Percentiles rank a stretch among this genome's conserved stretches.
phyloP scores from a whole-genome alignment of 2,888 invertebrate genomes.

The Cyclophora punctaria region DNA sequence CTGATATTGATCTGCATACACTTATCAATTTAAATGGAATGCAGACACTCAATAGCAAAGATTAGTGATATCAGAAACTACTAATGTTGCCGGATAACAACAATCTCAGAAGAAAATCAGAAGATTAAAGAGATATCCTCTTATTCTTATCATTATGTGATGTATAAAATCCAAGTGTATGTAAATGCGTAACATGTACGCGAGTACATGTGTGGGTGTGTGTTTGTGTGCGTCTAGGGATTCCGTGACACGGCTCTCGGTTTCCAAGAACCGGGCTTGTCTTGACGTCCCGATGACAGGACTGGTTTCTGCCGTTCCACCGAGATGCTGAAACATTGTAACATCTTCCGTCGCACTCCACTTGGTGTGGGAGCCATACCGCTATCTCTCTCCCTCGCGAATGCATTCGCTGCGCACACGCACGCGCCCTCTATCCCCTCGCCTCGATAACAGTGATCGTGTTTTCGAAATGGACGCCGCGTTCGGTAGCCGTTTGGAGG shows the following conservation, averaged over 20 bases:
- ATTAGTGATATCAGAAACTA: no score
- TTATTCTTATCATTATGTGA: no score
- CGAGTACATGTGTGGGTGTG: constrained; percentile 32
- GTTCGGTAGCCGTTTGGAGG: constrained; percentile 63
- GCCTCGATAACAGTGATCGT: constrained; percentile 62
- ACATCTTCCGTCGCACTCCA: constrained; percentile 40
- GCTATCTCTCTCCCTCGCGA: constrained; percentile 34
- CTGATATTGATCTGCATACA: no score
- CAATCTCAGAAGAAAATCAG: no score
- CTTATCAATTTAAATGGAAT: constrained; percentile 19
- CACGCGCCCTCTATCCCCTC: constrained; percentile 64
- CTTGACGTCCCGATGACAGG: constrained; percentile 74
- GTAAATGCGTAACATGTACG: constrained; percentile 22
- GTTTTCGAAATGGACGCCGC: constrained; percentile 60
- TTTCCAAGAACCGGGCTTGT: constrained; percentile 72
- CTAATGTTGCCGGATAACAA: neutral
- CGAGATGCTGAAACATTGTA: constrained; percentile 61
- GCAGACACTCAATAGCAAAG: constrained; percentile 26
- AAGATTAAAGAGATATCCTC: no score
- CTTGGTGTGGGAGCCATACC: constrained; percentile 17
- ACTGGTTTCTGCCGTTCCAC: constrained; percentile 68
- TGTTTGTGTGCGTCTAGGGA: constrained; percentile 58
- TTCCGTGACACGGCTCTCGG: constrained; percentile 75
- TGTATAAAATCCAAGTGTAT: no score
- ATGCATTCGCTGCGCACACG: constrained; percentile 67